Conservation (phyloP, 2,797 vertebrate species). For the Anguilla obscura region DNA sequence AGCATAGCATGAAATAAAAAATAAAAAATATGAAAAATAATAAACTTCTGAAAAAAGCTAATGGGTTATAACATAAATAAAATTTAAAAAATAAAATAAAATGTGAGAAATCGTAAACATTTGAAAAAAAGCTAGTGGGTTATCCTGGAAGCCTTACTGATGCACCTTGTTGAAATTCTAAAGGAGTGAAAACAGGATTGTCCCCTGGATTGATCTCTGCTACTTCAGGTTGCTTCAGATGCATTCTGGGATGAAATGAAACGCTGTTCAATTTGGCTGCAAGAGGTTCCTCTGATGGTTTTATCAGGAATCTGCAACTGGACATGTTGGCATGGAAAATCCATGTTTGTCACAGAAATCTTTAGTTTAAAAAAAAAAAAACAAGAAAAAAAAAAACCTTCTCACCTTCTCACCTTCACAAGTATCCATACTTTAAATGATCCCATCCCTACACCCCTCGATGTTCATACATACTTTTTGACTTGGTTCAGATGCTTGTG, state of each 20-base stretch:
- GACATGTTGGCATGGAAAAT: neutral
- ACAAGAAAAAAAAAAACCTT: too few species aligned
- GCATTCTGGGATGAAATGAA: neutral
- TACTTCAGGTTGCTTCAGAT: neutral
- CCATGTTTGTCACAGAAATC: neutral
- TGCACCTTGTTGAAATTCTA: neutral
- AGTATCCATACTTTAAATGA: neutral
- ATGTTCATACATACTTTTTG: neutral
- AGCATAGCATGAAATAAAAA: neutral
- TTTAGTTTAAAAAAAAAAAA: neutral
- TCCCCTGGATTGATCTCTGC: neutral
- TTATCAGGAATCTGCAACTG: neutral
- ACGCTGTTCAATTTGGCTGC: neutral
- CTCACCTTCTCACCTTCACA: neutral
- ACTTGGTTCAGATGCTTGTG: neutral
- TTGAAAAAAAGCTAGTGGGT: neutral
- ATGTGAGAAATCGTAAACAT: neutral
- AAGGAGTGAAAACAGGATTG: neutral
- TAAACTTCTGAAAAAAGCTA: too few species aligned
- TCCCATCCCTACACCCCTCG: neutral
- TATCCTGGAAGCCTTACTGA: neutral
- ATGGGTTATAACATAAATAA: neutral
- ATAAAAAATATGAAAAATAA: neutral
- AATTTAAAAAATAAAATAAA: neutral
- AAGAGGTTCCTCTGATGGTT: neutral